Percentiles rank a stretch among this genome's conserved stretches.
Conservation (phyloP, 2,113 vertebrate genomes). For the crab-eating macaque (Macaca fascicularis) region DNA sequence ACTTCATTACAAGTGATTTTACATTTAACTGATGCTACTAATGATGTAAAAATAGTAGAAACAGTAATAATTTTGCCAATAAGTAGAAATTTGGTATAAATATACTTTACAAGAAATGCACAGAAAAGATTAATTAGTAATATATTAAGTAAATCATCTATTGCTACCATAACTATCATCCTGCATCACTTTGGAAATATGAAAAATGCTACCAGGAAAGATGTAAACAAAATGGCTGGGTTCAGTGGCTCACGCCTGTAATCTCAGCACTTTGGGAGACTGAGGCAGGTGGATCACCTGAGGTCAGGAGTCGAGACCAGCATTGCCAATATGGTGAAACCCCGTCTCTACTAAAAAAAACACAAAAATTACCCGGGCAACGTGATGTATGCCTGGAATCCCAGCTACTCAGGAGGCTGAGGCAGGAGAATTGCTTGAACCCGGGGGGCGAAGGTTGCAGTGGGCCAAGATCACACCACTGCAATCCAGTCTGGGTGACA, state of each 20-base stretch:
- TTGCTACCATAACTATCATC: not conserved
- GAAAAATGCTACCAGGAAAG: not conserved
- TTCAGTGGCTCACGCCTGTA: accelerated
- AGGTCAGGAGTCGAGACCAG: no score
- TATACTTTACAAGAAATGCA: not conserved
- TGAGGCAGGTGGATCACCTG: no score
- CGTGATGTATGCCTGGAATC: no score
- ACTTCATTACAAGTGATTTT: not conserved
- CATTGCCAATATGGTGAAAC: no score
- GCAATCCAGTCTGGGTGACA: no score
- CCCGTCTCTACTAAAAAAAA: no score
- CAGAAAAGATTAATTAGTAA: not conserved
- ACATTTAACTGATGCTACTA: not conserved
- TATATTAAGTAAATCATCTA: not conserved
- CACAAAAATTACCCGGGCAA: no score
- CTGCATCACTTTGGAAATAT: not conserved
- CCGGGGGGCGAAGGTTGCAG: no score
- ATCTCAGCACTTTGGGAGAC: no score
- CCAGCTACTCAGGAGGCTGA: no score
- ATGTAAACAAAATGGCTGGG: not conserved
- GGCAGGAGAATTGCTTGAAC: no score
- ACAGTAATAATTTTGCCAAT: not conserved
- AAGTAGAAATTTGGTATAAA: not conserved
- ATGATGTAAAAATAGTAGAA: conserved; percentile 1
- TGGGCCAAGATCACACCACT: no score